A percentile compares a stretch with the other conserved stretches of the same genome.
phyloP scores from a whole-genome alignment of 2,888 invertebrate genomes.

The Agrotis exclamationis region DNA sequence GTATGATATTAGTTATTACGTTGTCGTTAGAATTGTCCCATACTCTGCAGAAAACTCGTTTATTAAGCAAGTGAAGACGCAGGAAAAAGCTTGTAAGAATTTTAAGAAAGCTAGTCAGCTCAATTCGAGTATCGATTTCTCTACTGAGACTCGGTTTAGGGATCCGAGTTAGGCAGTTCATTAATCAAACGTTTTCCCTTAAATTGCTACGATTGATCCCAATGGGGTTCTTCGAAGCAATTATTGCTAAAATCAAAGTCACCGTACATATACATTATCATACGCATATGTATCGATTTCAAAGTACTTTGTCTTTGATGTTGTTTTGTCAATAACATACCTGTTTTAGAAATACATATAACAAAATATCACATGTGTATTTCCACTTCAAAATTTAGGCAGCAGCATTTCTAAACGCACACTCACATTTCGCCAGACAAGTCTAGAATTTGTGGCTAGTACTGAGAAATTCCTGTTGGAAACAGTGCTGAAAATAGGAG shows the following conservation, averaged over 20 bases:
- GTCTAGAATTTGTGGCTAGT: no score
- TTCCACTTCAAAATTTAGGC: no score
- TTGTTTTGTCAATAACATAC: background rate
- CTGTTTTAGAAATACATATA: background rate
- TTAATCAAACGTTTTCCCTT: conserved; percentile 49
- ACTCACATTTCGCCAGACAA: no score
- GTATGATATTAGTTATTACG: no score
- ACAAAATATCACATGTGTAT: background rate
- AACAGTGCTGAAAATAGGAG: no score
- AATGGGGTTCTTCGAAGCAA: conserved; percentile 17
- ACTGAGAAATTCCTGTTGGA: no score
- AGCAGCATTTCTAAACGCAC: no score
- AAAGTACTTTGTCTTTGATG: conserved; percentile 19
- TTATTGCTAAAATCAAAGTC: conserved; percentile 33
- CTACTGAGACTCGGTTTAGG: conserved; percentile 36
- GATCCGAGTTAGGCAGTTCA: conserved; percentile 38
- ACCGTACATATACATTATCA: background rate
- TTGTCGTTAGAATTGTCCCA: no score
- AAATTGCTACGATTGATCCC: conserved; percentile 53
- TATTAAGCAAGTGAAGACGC: no score
- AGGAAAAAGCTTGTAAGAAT: background rate
- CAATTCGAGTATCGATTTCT: conserved; percentile 21
- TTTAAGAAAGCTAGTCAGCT: conserved; percentile 3
- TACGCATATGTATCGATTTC: background rate
- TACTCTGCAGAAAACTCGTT: no score